phyloP scores from a whole-genome alignment of 2,113 vertebrate genomes.

The Collichthys lucidus region DNA sequence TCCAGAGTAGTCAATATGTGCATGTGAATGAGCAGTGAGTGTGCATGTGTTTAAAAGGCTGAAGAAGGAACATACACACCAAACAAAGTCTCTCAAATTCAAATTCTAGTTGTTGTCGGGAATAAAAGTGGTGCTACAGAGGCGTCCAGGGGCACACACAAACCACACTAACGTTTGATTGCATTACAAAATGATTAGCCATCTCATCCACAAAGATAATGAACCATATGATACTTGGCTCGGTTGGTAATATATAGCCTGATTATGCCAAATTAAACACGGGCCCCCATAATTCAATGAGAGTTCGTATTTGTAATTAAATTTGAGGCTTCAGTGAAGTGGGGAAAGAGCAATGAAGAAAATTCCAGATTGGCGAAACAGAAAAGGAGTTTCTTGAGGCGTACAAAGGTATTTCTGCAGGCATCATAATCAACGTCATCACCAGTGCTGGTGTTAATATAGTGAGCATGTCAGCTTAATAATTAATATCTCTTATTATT shows the following conservation, averaged over 20 bases:
- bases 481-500: background rate
- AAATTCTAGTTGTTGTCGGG: background rate
- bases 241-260: background rate
- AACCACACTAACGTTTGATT: background rate
- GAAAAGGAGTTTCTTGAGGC: background rate
- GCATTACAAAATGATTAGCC: slow-evolving; percentile 30
- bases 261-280: slow-evolving; percentile 40
- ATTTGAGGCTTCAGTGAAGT: slow-evolving; percentile 40
- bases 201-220: slow-evolving; percentile 2
- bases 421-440: background rate
- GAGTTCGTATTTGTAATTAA: slow-evolving; percentile 37
- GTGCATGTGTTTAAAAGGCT: background rate
- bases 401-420: background rate
- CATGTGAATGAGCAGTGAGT: background rate
- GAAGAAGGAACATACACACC: background rate
- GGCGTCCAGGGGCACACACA: background rate
- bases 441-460: background rate
- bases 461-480: slow-evolving; percentile 4
- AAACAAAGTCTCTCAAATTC: background rate
- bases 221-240: slow-evolving; percentile 17
- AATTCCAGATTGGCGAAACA: background rate
- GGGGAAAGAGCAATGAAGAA: slow-evolving; percentile 7
- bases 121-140: slow-evolving; percentile 1
- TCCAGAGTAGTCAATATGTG: background rate
- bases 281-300: slow-evolving; percentile 43